Conservation (phyloP, 2,888 invertebrate genomes). For the Drosophila demipolita region DNA sequence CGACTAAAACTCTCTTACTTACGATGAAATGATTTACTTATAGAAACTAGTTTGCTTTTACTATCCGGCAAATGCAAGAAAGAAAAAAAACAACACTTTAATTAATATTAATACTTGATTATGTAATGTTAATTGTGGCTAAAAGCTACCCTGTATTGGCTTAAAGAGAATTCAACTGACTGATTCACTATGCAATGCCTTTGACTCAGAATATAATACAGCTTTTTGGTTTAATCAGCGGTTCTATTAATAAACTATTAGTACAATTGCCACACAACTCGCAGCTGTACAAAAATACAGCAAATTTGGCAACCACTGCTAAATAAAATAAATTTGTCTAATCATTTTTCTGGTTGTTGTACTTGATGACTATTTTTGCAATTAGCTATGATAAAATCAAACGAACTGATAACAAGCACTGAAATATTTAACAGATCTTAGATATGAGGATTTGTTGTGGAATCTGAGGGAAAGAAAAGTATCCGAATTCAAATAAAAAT, state of each 20-base stretch:
- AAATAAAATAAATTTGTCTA: conserved; percentile 6
- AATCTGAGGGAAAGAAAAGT: neutral
- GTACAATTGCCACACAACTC: conserved; percentile 38
- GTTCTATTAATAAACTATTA: conserved; percentile 66
- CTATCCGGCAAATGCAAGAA: neutral
- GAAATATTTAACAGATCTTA: neutral
- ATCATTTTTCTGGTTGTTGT: conserved; percentile 8
- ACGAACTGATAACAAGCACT: conserved; percentile 14
- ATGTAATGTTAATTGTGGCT: conserved; percentile 5
- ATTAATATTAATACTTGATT: conserved; percentile 4
- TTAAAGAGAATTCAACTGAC: conserved; percentile 10
- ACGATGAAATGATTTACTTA: neutral
- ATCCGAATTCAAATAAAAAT: neutral
- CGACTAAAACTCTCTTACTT: too few relatives aligned
- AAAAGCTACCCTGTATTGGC: conserved; percentile 13
- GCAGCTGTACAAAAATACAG: conserved; percentile 5
- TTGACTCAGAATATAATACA: conserved; percentile 28
- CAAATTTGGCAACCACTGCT: conserved; percentile 41
- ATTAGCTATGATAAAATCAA: conserved; percentile 24
- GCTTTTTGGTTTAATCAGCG: conserved; percentile 64
- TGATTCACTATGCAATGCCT: conserved; percentile 38
- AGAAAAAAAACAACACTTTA: neutral
- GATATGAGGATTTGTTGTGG: neutral
- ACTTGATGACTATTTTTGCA: conserved; percentile 19
- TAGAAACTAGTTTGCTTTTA: conserved; percentile 20